Evolutionary conservation across 1,140 invertebrate species (phyloP).

Genomic region (Heliconius melpomene): DNA sequence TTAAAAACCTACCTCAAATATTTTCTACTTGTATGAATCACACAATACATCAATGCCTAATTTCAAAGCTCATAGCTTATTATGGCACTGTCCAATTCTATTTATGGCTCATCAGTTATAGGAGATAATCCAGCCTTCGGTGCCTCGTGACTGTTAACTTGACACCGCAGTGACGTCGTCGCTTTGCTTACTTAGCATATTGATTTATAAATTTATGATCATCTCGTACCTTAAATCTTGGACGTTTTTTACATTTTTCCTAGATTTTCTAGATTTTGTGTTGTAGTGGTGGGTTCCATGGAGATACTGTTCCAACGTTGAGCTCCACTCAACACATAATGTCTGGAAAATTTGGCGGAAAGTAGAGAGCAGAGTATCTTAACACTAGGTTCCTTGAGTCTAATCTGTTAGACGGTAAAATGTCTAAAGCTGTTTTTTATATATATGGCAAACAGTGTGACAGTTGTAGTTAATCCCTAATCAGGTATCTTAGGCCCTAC

Average conservation of each 20-base stretch:
- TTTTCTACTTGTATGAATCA: neutral
- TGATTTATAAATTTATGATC: neutral
- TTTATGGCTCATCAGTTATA: conserved; percentile 13
- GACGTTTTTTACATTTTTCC: too few relatives aligned
- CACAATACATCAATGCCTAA: neutral
- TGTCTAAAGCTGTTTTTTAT: too few relatives aligned
- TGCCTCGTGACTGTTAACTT: conserved; percentile 8
- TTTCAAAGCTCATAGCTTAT: neutral
- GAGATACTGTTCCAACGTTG: too few relatives aligned
- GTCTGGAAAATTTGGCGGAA: neutral
- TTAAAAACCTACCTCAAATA: too few relatives aligned
- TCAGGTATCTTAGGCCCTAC: too few relatives aligned
- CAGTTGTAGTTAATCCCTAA: too few relatives aligned
- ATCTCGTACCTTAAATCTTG: neutral
- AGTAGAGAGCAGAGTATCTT: neutral
- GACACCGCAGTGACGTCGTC: neutral
- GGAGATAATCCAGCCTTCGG: conserved; percentile 8
- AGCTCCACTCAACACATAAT: neutral
- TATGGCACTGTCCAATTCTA: conserved; percentile 8
- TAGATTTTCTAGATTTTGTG: too few relatives aligned
- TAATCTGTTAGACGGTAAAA: too few relatives aligned
- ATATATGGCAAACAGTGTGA: too few relatives aligned
- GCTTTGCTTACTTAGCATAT: neutral
- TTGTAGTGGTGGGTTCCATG: too few relatives aligned
- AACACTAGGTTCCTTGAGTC: neutral